These are phyloP conservation scores for Strix uralensis DNA, from an alignment of 2,113 vertebrate genomes.

Conservation along the genomic window DNA sequence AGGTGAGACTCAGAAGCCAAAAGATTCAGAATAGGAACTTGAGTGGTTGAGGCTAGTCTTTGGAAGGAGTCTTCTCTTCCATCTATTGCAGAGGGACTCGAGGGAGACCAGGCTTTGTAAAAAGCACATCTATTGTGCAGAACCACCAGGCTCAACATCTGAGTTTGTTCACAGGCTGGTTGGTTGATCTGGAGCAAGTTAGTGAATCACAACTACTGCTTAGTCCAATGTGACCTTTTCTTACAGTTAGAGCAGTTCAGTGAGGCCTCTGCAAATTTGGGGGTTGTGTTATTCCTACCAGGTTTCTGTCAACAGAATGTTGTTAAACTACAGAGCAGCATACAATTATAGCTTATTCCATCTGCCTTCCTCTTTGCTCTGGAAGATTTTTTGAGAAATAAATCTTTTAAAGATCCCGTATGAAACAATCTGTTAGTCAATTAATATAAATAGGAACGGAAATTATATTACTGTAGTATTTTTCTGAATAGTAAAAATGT, in stretches of 20 bases:
- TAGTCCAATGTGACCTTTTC: background rate
- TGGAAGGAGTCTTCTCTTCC: background rate
- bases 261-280: background rate
- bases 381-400: constrained; percentile 57
- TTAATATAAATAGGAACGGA: constrained; percentile 64
- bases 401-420: constrained; percentile 42
- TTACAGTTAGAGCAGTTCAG: background rate
- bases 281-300: background rate
- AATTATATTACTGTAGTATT: constrained; percentile 50
- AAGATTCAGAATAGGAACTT: background rate
- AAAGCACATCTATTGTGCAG: background rate
- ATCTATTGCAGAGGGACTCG: background rate
- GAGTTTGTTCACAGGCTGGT: background rate
- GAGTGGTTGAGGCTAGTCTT: background rate
- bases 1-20: background rate
- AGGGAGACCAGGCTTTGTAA: background rate
- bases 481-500: constrained; percentile 55
- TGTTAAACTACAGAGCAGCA: background rate
- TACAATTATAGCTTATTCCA: constrained; percentile 14
- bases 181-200: background rate
- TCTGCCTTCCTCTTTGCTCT: constrained; percentile 46
- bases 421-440: constrained; percentile 58
- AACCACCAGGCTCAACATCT: background rate
- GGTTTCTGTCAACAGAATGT: background rate
- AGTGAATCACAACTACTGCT: background rate